Conservation (phyloP, 2,113 vertebrate genomes). For the Hystrix cristata region DNA sequence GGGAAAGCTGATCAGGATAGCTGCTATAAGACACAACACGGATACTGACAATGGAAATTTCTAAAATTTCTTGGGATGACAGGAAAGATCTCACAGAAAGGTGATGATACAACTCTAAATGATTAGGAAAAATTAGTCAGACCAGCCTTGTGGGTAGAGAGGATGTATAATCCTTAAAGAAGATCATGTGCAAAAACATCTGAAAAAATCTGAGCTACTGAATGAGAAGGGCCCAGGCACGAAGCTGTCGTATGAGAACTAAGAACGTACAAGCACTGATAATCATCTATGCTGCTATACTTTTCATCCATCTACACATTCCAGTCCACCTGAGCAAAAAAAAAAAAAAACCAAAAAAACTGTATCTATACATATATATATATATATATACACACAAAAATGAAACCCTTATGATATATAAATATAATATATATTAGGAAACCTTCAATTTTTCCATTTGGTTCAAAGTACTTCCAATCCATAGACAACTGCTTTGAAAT, state of each 20-base stretch:
- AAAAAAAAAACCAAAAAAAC: not conserved
- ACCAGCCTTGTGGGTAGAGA: not conserved
- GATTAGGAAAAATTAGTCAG: not conserved
- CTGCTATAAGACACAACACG: not conserved
- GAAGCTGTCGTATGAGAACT: not conserved
- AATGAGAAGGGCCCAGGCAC: not conserved
- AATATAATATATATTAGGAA: not conserved
- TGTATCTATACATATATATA: no score
- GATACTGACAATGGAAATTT: not conserved
- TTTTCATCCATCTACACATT: not conserved
- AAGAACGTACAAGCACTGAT: not conserved
- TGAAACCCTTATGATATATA: not conserved
- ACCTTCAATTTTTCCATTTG: not conserved
- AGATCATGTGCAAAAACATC: not conserved
- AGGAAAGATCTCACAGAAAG: slow-evolving; percentile 18
- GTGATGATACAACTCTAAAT: not conserved
- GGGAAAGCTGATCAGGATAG: not conserved
- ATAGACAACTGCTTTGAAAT: slow-evolving; percentile 29
- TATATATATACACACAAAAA: not conserved
- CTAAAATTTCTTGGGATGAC: not conserved
- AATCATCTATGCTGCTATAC: not conserved
- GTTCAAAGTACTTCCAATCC: slow-evolving; percentile 1
- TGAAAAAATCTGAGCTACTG: not conserved
- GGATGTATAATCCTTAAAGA: not conserved
- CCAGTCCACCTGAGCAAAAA: not conserved